These are phyloP conservation scores for Drosophila carrolli DNA, from an alignment of 1,140 invertebrate genomes.

Conservation along the genomic window DNA sequence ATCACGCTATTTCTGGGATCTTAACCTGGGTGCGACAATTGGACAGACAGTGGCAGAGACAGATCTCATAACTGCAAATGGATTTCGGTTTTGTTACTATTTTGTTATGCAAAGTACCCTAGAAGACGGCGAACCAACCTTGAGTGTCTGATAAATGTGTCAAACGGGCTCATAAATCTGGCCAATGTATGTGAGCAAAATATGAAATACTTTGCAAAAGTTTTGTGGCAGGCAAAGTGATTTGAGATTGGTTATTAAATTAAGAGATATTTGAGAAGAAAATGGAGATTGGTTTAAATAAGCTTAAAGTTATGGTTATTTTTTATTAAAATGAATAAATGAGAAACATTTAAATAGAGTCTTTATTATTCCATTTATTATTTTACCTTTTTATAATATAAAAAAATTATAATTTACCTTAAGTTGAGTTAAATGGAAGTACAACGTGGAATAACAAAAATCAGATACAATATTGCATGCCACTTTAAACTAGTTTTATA, in stretches of 20 bases:
- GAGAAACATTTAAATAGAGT: too few species aligned
- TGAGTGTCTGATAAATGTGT: slow-evolving; percentile 44
- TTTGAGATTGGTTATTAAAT: slow-evolving; percentile 1
- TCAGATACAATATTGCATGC: background rate
- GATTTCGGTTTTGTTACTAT: slow-evolving; percentile 29
- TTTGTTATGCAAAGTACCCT: slow-evolving; percentile 43
- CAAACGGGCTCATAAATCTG: slow-evolving; percentile 41
- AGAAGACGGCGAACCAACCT: slow-evolving; percentile 31
- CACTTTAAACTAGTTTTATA: background rate
- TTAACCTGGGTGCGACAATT: slow-evolving; percentile 29
- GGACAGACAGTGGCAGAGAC: slow-evolving; percentile 35
- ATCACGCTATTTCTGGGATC: slow-evolving; percentile 33
- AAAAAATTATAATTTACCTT: too few species aligned
- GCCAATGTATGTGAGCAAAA: slow-evolving; percentile 18
- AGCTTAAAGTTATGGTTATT: background rate
- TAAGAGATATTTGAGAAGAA: background rate
- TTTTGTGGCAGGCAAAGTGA: slow-evolving; percentile 15
- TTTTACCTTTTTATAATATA: too few species aligned
- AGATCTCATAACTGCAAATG: slow-evolving; percentile 38
- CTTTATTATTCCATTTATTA: too few species aligned
- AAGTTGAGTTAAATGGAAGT: too few species aligned
- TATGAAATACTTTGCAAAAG: slow-evolving; percentile 30
- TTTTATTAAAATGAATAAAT: too few species aligned
- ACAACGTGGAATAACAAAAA: background rate
- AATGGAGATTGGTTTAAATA: background rate